These are phyloP conservation scores for Leuctra nigra DNA, from an alignment of 2,888 invertebrate species.

Conservation along the genomic window DNA sequence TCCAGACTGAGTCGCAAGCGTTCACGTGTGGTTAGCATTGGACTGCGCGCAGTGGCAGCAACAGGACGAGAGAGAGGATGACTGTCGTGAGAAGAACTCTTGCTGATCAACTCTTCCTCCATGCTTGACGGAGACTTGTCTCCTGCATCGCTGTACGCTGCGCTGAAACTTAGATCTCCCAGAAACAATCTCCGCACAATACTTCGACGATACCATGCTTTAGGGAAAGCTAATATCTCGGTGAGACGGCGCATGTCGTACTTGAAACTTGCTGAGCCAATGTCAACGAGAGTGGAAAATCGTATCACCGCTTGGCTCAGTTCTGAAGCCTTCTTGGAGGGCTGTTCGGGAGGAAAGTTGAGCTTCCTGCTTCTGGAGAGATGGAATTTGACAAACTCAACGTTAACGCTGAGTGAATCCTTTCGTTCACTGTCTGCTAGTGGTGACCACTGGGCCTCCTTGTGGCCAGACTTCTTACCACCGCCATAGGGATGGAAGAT, in stretches of 20 bases:
- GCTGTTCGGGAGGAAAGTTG: conserved; percentile 60
- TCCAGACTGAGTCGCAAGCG: conserved; percentile 52
- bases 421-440: conserved; percentile 84
- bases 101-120: conserved; percentile 26
- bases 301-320: conserved; percentile 81
- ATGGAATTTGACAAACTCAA: conserved; percentile 95
- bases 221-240: conserved; percentile 96
- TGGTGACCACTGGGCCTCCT: conserved; percentile 82
- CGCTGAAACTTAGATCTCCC: conserved; percentile 73
- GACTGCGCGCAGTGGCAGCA: conserved; percentile 29
- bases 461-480: conserved; percentile 65
- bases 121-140: conserved; percentile 34
- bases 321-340: conserved; percentile 46
- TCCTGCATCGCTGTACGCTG: conserved; percentile 43
- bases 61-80: conserved; percentile 23
- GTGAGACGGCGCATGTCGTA: conserved; percentile 97
- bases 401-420: conserved; percentile 92
- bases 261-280: conserved; percentile 86
- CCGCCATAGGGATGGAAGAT: conserved; percentile 98
- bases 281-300: conserved; percentile 56
- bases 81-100: conserved; percentile 12
- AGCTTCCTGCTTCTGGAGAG: conserved; percentile 85
- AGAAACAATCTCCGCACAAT: conserved; percentile 89
- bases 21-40: conserved; percentile 41
- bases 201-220: conserved; percentile 95